Conservation (phyloP, 1,140 invertebrate species). For the Zelostemma sp. region DNA sequence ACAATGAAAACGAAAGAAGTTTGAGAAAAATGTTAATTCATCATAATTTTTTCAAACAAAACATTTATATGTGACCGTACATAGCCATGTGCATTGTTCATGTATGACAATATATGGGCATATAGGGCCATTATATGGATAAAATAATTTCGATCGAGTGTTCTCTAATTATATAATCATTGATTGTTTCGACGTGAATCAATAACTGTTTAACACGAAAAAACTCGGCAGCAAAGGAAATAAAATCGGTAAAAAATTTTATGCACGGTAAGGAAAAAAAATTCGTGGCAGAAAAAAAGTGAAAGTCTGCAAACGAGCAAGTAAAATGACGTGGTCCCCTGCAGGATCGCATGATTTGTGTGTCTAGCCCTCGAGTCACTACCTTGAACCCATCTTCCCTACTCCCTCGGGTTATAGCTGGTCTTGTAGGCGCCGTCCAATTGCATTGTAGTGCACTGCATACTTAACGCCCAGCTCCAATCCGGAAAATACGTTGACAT, state of each 20-base stretch:
- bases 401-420: slow-evolving; percentile 13
- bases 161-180: no score
- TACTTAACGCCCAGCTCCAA: slow-evolving; percentile 27
- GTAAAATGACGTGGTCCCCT: slow-evolving; percentile 23
- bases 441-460: slow-evolving; percentile 34
- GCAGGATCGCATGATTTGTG: slow-evolving; percentile 40
- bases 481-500: no score
- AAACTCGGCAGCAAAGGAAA: background rate
- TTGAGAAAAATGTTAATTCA: no score
- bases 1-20: no score
- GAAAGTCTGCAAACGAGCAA: background rate
- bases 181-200: no score
- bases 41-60: no score
- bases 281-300: background rate
- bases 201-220: no score
- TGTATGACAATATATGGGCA: no score
- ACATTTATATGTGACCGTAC: no score
- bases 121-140: no score
- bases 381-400: slow-evolving; percentile 12
- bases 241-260: background rate
- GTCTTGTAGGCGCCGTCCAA: slow-evolving; percentile 22
- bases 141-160: no score
- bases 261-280: background rate
- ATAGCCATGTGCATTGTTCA: no score
- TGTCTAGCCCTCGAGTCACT: slow-evolving; percentile 36